phyloP scores from a whole-genome alignment of 2,797 vertebrate genomes.

The Octomys mimax region DNA sequence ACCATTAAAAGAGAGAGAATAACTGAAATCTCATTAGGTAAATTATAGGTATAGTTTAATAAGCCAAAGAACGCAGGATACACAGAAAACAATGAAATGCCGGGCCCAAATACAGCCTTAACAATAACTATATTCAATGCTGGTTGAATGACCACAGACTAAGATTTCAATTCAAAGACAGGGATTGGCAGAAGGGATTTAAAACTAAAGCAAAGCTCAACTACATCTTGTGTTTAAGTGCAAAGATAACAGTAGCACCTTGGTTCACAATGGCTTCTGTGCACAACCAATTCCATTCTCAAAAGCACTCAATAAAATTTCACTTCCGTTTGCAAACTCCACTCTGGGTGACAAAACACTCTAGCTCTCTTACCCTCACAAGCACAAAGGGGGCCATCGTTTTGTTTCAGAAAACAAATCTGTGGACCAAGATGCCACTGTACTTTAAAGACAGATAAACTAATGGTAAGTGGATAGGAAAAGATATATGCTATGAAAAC shows the following conservation, averaged over 20 bases:
- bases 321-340: not conserved
- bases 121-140: not conserved
- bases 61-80: not conserved
- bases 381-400: not conserved
- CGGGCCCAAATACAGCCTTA: not conserved
- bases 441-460: not conserved
- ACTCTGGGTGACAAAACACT: not conserved
- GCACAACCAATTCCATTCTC: not conserved
- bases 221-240: not conserved
- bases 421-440: not conserved
- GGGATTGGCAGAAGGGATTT: not conserved
- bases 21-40: not conserved
- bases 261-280: not conserved
- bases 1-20: not conserved
- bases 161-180: constrained; percentile 11
- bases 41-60: not conserved
- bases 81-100: constrained; percentile 6
- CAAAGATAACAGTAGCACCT: not conserved
- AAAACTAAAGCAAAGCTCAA: not conserved
- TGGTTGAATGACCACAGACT: not conserved
- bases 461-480: constrained; percentile 1
- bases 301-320: not conserved
- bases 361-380: not conserved
- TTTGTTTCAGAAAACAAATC: not conserved
- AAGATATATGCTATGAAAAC: not conserved